Percentiles rank a stretch among this genome's conserved stretches.
Evolutionary conservation across 2,888 invertebrate species (phyloP).

Genomic region (Dynastes tityus): DNA sequence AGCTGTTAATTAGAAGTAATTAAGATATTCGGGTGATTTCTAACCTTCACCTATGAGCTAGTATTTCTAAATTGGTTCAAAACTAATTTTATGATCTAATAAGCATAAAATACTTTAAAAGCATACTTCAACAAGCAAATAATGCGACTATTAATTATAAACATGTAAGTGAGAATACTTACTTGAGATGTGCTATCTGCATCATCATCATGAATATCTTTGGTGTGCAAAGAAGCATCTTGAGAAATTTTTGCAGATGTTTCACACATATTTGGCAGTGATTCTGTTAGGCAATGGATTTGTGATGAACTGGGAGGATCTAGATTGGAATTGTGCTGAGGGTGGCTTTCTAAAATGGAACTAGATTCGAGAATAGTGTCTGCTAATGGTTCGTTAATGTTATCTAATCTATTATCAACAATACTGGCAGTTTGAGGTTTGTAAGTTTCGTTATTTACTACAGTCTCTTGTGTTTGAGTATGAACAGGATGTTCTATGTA

Average conservation of each 20-base stretch:
- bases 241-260: constrained; percentile 64
- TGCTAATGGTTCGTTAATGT: constrained; percentile 15
- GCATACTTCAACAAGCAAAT: constrained; percentile 28
- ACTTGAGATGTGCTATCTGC: constrained; percentile 61
- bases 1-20: too few relatives aligned
- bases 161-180: constrained; percentile 59
- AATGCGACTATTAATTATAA: constrained; percentile 17
- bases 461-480: constrained; percentile 7
- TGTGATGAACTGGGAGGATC: constrained; percentile 41
- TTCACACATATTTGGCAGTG: constrained; percentile 64
- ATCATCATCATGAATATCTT: constrained; percentile 57
- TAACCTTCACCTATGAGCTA: too few relatives aligned
- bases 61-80: not conserved
- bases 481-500: not conserved
- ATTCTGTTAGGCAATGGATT: constrained; percentile 52
- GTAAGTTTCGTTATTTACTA: not conserved
- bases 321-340: not conserved
- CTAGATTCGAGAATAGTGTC: constrained; percentile 7
- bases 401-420: constrained; percentile 35
- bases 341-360: not conserved
- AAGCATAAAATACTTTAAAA: constrained; percentile 6
- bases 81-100: constrained; percentile 22
- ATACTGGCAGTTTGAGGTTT: constrained; percentile 27
- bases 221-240: constrained; percentile 64
- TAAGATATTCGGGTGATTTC: too few relatives aligned